phyloP scores from a whole-genome alignment of 2,888 invertebrate species.

The Lithosia quadra region DNA sequence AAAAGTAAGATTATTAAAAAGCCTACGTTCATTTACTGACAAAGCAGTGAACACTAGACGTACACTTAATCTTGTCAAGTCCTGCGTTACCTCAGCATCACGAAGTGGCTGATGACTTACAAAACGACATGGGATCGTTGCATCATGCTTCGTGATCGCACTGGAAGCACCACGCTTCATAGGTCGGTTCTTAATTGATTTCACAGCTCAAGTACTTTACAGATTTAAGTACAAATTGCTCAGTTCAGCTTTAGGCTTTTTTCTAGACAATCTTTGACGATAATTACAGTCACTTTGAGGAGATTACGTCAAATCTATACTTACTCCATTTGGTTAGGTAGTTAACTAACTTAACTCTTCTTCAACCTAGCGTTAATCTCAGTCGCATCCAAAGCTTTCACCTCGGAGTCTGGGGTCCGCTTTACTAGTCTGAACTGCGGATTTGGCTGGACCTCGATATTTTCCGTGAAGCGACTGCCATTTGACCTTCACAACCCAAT shows the following conservation, averaged over 20 bases:
- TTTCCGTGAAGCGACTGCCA: too few relatives aligned
- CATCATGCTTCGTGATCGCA: constrained; percentile 62
- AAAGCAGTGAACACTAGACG: constrained; percentile 36
- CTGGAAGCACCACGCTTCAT: constrained; percentile 46
- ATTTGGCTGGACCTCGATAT: too few relatives aligned
- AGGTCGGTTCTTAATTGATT: constrained; percentile 54
- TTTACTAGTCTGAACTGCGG: too few relatives aligned
- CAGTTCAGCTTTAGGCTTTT: neutral
- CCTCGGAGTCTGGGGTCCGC: too few relatives aligned
- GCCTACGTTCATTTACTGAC: constrained; percentile 40
- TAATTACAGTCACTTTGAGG: neutral
- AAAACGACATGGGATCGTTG: constrained; percentile 65
- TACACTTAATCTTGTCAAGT: constrained; percentile 47
- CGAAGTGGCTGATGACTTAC: constrained; percentile 57
- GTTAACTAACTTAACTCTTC: too few relatives aligned
- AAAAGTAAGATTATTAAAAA: constrained; percentile 15
- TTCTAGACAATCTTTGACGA: neutral
- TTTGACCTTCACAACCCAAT: too few relatives aligned
- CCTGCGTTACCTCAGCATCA: constrained; percentile 40
- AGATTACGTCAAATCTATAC: neutral
- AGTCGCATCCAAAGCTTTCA: too few relatives aligned
- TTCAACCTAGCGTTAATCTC: too few relatives aligned
- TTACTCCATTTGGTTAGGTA: too few relatives aligned
- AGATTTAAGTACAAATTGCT: constrained; percentile 19
- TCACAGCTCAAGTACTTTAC: constrained; percentile 33